Conservation (phyloP, 2,888 invertebrate genomes). For the Hirtodrosophila confusa region DNA sequence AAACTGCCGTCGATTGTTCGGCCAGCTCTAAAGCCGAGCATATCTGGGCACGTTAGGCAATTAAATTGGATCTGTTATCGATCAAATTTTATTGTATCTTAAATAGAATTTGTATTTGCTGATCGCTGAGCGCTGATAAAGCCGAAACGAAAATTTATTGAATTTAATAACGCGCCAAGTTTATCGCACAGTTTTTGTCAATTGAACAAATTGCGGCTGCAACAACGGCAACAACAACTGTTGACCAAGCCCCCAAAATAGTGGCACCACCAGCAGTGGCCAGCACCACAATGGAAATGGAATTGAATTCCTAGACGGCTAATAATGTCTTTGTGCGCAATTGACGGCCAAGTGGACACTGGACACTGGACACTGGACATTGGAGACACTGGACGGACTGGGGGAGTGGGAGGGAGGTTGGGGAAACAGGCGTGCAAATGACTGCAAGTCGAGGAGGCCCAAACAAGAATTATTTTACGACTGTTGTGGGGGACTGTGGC, state of each 20-base stretch:
- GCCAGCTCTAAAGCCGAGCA: no score
- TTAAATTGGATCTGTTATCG: conserved; percentile 59
- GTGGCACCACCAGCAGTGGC: conserved; percentile 23
- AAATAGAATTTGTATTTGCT: conserved; percentile 79
- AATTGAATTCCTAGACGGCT: conserved; percentile 77
- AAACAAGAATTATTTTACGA: conserved; percentile 72
- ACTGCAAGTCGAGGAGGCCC: conserved; percentile 33
- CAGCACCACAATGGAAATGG: conserved; percentile 68
- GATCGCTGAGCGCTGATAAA: conserved; percentile 57
- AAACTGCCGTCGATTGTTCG: no score
- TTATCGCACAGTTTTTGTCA: conserved; percentile 80
- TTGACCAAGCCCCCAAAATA: conserved; percentile 55
- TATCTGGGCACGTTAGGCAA: conserved; percentile 32
- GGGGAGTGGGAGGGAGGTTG: no score
- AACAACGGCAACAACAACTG: conserved; percentile 6
- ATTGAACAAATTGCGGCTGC: conserved; percentile 74
- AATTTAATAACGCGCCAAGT: conserved; percentile 78
- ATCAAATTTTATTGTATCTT: conserved; percentile 57
- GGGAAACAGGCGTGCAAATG: conserved; percentile 66
- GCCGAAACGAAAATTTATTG: conserved; percentile 63
- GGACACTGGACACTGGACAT: conserved; percentile 11
- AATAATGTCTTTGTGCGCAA: conserved; percentile 79
- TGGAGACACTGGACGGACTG: not conserved
- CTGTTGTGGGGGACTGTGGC: conserved; percentile 17
- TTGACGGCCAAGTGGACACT: conserved; percentile 64